Conservation (phyloP, 1,140 invertebrate genomes). For the Drosophila seguyi region DNA sequence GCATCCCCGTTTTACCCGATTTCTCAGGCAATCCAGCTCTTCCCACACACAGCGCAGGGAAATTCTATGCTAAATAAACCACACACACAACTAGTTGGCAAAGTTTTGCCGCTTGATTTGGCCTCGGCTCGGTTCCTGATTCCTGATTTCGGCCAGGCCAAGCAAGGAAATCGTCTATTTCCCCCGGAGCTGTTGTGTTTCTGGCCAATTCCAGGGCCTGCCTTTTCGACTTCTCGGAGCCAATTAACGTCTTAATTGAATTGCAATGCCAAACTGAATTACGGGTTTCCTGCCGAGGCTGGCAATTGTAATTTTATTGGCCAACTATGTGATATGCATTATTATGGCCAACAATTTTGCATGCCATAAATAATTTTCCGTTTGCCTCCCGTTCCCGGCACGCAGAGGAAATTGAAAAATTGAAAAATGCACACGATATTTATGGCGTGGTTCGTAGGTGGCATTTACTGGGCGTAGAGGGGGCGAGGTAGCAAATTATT, state of each 20-base stretch:
- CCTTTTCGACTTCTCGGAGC: conserved; percentile 44
- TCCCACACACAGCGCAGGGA: conserved; percentile 47
- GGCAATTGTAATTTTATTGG: conserved; percentile 63
- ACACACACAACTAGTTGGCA: conserved; percentile 50
- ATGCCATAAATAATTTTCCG: conserved; percentile 64
- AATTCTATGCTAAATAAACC: conserved; percentile 68
- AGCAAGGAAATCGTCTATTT: conserved; percentile 69
- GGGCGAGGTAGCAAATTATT: conserved; percentile 35
- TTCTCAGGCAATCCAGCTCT: background rate
- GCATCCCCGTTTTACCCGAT: conserved; percentile 2
- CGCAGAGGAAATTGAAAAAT: conserved; percentile 53
- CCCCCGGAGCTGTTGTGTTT: conserved; percentile 59
- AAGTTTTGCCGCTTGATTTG: conserved; percentile 80
- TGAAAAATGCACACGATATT: conserved; percentile 65
- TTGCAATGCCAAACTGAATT: conserved; percentile 47
- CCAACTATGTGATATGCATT: conserved; percentile 58
- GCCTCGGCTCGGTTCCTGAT: conserved; percentile 47
- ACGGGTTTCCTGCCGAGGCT: conserved; percentile 20
- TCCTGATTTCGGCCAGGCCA: conserved; percentile 42
- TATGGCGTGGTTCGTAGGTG: conserved; percentile 39
- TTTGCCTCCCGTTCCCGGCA: conserved; percentile 29
- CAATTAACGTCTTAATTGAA: conserved; percentile 81
- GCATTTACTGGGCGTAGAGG: conserved; percentile 15
- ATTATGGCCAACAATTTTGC: conserved; percentile 47
- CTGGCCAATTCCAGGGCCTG: conserved; percentile 43